phyloP scores from a whole-genome alignment of 2,797 vertebrate genomes.

The Sebastes itinus region DNA sequence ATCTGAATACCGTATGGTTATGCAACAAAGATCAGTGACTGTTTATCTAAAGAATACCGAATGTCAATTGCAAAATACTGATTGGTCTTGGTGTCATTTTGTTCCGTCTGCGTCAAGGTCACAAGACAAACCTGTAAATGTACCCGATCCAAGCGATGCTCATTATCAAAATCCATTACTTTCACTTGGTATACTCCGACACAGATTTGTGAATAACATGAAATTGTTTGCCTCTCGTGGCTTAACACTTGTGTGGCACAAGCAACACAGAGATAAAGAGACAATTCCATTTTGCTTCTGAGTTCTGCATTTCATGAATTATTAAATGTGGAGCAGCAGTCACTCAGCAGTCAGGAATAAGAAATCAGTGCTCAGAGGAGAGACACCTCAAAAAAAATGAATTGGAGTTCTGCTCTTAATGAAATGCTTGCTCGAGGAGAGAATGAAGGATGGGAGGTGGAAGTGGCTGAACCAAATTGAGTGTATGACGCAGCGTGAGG shows the following conservation, averaged over 20 bases:
- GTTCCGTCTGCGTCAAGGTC: background rate
- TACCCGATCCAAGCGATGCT: background rate
- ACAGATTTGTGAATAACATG: background rate
- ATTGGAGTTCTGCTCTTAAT: slow-evolving; percentile 35
- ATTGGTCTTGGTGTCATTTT: background rate
- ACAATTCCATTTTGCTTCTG: slow-evolving; percentile 23
- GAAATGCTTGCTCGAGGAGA: slow-evolving; percentile 42
- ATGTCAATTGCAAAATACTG: background rate
- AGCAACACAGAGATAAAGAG: slow-evolving; percentile 8
- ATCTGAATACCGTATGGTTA: background rate
- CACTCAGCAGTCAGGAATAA: slow-evolving; percentile 41
- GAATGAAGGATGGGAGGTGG: slow-evolving; percentile 23
- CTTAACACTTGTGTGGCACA: background rate
- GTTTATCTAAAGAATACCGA: background rate
- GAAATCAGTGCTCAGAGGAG: slow-evolving; percentile 34
- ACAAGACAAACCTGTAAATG: background rate
- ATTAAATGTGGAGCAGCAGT: slow-evolving; percentile 52
- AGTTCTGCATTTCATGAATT: slow-evolving; percentile 52
- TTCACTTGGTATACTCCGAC: background rate
- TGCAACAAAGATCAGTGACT: background rate
- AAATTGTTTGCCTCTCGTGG: background rate
- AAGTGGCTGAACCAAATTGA: slow-evolving; percentile 44
- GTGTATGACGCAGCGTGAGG: slow-evolving; percentile 17
- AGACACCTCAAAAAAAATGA: slow-evolving; percentile 18
- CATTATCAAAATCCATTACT: background rate